phyloP scores from a whole-genome alignment of 2,797 vertebrate species.

The Pteropus rufus region DNA sequence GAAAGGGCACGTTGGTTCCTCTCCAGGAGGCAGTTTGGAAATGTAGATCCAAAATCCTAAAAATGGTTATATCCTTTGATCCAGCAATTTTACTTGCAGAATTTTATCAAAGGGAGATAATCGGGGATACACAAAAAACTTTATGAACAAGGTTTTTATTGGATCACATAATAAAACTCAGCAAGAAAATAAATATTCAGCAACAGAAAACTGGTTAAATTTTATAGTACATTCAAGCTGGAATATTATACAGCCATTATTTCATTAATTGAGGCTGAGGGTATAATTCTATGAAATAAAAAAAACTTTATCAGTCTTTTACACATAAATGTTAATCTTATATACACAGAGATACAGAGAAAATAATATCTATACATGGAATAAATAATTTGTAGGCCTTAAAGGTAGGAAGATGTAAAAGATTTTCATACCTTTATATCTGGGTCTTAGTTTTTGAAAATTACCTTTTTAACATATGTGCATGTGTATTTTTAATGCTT shows the following conservation, averaged over 20 bases:
- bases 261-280: not conserved
- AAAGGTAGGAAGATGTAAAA: not conserved
- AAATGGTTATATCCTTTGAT: not conserved
- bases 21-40: not conserved
- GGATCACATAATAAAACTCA: not conserved
- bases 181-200: not conserved
- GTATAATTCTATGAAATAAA: not conserved
- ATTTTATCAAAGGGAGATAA: conserved; percentile 14
- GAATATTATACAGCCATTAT: not conserved
- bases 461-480: not conserved
- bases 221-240: not conserved
- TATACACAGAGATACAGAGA: not conserved
- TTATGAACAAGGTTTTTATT: not conserved
- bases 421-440: not conserved
- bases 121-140: not conserved
- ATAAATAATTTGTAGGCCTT: not conserved
- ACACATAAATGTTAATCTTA: not conserved
- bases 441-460: not conserved
- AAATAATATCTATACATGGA: not conserved
- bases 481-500: not conserved
- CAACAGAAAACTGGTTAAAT: not conserved
- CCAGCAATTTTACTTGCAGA: not conserved
- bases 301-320: not conserved
- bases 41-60: not conserved
- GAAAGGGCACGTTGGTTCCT: not conserved